Evolutionary conservation across 35 echinoderm and acorn worm genomes (phyloP), one percentile per base, ranked within the genome.

Genomic region (Holothuria glaberrima): DNA sequence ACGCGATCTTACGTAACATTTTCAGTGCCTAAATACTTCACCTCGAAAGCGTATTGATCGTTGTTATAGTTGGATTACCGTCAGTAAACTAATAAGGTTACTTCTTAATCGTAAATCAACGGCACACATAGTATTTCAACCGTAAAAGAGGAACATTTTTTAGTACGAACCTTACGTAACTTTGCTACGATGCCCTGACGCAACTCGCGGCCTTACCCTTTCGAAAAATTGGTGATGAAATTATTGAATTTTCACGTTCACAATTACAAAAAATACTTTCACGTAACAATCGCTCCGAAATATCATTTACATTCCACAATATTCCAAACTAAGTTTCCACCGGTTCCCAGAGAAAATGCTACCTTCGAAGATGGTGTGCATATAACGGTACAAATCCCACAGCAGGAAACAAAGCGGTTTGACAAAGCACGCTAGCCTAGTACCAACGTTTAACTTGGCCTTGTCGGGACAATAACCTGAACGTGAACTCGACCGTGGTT

Each of bases 401-500:
- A 61, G 52, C 80, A 84, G 80, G 80, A 84, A 84, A 84, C 80
- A 84, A 84, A 84, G 80, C 80, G 59, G 46, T 84, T 32, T 84
- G 41, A 78, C 74, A 78, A 78, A 78, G 74, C 74, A 84, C 80
- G 80, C 80, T 33, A 61, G 18, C 48, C 48, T 69, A 29, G 25
- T 69, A 33, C 50, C 31, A 69, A 27, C 25, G 66, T 33, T 33
- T 27, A 33, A 32, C 80, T 84, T 84, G 80, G 52, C 52, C 80
- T 84, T 84, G 59, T 84, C 80, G 80, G 80, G 80, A 84, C 80
- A 84, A 84, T 35, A 64, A 84, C 80, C 80, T 84, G 80, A 58
- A 61, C 80, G 80, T 84, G 80, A 84, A 84, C 80, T 84, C 52
- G 80, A 84, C 80, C 80, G 80, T 61, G 80, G 80, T 30, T 64